Evolutionary conservation across 2,888 invertebrate species (phyloP).

Genomic region (Melanostoma scalare): DNA sequence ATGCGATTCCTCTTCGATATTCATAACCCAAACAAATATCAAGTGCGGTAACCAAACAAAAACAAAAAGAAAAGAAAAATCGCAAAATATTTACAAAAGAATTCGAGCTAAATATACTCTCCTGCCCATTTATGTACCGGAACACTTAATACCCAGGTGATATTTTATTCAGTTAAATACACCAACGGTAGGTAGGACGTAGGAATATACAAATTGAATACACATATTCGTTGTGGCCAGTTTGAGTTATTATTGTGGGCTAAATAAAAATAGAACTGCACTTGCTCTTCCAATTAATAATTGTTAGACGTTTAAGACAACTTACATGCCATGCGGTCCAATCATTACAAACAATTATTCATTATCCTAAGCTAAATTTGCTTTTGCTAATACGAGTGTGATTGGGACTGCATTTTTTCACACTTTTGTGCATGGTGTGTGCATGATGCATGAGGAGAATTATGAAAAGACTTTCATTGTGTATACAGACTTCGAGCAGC

Average conservation of each 20-base stretch:
- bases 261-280: slow-evolving; percentile 64
- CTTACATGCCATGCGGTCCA: slow-evolving; percentile 27
- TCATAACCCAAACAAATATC: slow-evolving; percentile 22
- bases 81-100: slow-evolving; percentile 38
- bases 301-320: slow-evolving; percentile 66
- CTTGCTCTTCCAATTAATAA: slow-evolving; percentile 67
- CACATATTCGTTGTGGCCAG: slow-evolving; percentile 35
- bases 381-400: too few species aligned
- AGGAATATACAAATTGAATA: slow-evolving; percentile 15
- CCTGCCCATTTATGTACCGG: slow-evolving; percentile 67
- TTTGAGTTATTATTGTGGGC: slow-evolving; percentile 51
- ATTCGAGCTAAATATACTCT: slow-evolving; percentile 51
- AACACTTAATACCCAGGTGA: slow-evolving; percentile 70
- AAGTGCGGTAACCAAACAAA: slow-evolving; percentile 5
- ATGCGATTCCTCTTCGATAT: not conserved
- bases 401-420: too few species aligned
- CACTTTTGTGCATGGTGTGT: too few species aligned
- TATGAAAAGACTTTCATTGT: too few species aligned
- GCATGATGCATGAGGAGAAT: too few species aligned
- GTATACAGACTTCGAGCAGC: too few species aligned
- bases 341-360: slow-evolving; percentile 45
- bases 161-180: slow-evolving; percentile 22
- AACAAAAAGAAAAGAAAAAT: slow-evolving; percentile 1
- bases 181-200: not conserved
- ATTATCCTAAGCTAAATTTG: slow-evolving; percentile 19